Base-by-base conservation (phyloP, 2,113 vertebrate species). In the Hippocampus comes region DNA sequence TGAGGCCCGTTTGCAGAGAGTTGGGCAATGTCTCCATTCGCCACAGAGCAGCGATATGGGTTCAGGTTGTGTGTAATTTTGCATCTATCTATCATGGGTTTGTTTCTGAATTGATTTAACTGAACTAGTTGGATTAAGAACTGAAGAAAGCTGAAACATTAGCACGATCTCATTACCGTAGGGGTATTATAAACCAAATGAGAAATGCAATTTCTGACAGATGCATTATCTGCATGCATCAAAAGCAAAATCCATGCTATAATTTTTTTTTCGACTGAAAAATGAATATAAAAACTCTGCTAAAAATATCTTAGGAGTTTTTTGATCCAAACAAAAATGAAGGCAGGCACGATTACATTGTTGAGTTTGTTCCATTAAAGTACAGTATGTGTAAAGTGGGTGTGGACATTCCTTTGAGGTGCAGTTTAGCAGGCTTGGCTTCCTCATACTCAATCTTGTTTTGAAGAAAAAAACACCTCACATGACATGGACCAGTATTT, bases 371-470 rank as follows among this genome's bases (percentile, higher is more conserved):
- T 25, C 73, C 2, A 42, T 6, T 67, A 46, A 25, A 63, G 43
- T 69, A 48, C 30, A 65, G 43, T 69, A 51, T 76, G 71, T 72
- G 42, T 77, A 70, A 77, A 77, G 59, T 77, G 71, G 82, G 86
- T 76, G 82, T 82, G 83, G 77, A 11, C 71, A 42, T 59, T 73
- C 73, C 46, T 74, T n/a, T 56, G 41, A 72, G 70, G 77, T 77
- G 79, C 79, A 49, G 56, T 64, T 73, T 69, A 46, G 8, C 34
- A 67, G 78, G 41, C 20, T 56, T 9, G 48, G 5, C 23, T 55
- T 56, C 53, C 30, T 76, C 56, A 65, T 59, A 25, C n/a, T 61
- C 23, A 63, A 51, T 20, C 34, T 9, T 34, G 3, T 34, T 64
- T 38, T 71, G 1, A 78, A 65, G 34, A 73, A 55, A 65, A 20